These are phyloP conservation scores for Chelonus insularis DNA, from an alignment of 1,140 invertebrate genomes.

Conservation along the genomic window DNA sequence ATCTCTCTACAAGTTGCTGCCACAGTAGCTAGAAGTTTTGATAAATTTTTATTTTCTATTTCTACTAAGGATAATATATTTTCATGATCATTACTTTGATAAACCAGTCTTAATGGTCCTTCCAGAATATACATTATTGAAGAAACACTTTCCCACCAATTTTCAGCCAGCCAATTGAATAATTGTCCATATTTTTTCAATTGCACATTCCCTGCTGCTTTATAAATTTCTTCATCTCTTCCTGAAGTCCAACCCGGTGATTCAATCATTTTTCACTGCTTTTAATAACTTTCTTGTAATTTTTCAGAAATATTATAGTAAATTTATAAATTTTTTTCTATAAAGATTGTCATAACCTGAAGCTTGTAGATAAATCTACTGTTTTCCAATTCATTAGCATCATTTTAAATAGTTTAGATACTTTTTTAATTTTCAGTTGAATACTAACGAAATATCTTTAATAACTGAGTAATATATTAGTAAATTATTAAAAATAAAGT, in stretches of 20 bases:
- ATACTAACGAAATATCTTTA: no score
- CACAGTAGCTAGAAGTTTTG: constrained; percentile 80
- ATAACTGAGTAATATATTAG: no score
- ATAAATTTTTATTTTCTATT: constrained; percentile 81
- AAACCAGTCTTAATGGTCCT: constrained; percentile 62
- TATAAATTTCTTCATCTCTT: constrained; percentile 52
- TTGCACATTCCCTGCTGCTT: constrained; percentile 67
- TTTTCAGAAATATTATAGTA: no score
- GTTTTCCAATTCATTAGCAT: no score
- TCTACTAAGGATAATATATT: constrained; percentile 71
- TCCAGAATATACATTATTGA: constrained; percentile 58
- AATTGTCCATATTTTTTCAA: constrained; percentile 73
- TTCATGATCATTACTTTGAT: constrained; percentile 68
- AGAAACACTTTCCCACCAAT: constrained; percentile 41
- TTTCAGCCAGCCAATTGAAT: constrained; percentile 68
- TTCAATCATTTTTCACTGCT: constrained; percentile 56
- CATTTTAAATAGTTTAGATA: no score
- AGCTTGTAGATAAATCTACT: no score
- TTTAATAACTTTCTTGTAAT: no score
- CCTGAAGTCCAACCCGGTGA: constrained; percentile 44
- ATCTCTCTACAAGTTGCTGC: constrained; percentile 80
- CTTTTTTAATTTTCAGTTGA: no score
- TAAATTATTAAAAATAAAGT: no score
- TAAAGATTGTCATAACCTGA: no score
- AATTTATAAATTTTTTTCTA: no score